Evolutionary conservation across 2,888 invertebrate species (phyloP).

Genomic region (Andrena minutula): DNA sequence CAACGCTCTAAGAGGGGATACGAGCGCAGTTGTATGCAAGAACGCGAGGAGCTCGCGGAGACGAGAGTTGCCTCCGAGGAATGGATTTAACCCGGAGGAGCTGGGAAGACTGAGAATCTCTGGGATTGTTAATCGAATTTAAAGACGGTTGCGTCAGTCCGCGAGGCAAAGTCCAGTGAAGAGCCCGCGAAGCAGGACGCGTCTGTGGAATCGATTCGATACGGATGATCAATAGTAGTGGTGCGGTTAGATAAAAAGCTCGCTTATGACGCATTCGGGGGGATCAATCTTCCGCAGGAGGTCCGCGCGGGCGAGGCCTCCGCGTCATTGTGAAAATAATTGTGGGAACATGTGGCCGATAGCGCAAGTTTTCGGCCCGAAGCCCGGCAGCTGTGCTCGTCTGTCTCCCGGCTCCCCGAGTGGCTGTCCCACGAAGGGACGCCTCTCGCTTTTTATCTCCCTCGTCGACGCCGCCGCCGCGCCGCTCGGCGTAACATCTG

Average conservation of each 20-base stretch:
- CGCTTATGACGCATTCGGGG: background rate
- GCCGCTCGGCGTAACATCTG: constrained; percentile 66
- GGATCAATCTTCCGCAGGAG: constrained; percentile 9
- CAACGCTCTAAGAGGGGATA: no score
- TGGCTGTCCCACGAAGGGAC: constrained; percentile 56
- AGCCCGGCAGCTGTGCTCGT: constrained; percentile 64
- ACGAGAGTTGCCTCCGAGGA: no score
- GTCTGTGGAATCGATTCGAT: background rate
- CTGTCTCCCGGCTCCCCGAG: constrained; percentile 42
- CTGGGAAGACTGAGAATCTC: no score
- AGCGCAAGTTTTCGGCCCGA: constrained; percentile 61
- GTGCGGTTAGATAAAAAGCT: background rate
- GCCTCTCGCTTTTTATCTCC: constrained; percentile 57
- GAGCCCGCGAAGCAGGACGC: background rate
- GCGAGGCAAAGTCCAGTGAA: no score
- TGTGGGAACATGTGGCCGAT: constrained; percentile 64
- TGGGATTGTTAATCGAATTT: no score
- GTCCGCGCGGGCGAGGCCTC: background rate
- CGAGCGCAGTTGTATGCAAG: no score
- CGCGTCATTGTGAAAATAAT: constrained; percentile 38
- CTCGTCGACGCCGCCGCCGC: constrained; percentile 50
- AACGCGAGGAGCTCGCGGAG: no score
- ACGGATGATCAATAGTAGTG: background rate
- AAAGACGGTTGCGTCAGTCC: no score
- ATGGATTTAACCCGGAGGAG: no score